phyloP scores from a whole-genome alignment of 2,113 vertebrate genomes.

The Festucalex cinctus region DNA sequence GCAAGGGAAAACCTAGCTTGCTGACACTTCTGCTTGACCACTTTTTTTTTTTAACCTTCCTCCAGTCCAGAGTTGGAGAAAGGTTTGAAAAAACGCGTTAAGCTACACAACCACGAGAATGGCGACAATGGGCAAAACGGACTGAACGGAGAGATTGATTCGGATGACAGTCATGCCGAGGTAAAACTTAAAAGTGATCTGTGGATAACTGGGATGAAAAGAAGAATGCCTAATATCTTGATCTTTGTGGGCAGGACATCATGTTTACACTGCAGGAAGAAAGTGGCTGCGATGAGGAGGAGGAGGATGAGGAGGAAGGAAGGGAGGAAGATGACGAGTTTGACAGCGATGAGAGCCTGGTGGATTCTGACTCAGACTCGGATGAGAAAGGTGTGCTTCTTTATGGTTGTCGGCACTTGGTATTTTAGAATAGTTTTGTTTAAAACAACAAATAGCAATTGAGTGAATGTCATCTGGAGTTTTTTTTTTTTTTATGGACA shows the following conservation, averaged over 20 bases:
- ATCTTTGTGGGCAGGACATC: slow-evolving; percentile 55
- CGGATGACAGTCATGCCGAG: slow-evolving; percentile 81
- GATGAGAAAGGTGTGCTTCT: slow-evolving; percentile 85
- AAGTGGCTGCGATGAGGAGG: slow-evolving; percentile 88
- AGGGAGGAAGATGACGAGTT: slow-evolving; percentile 79
- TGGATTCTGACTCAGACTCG: slow-evolving; percentile 89
- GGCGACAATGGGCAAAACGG: slow-evolving; percentile 77
- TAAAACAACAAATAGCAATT: not conserved
- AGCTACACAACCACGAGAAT: slow-evolving; percentile 80
- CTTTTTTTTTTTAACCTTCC: not conserved
- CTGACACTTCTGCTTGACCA: too few species aligned
- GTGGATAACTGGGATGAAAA: not conserved
- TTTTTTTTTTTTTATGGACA: too few species aligned
- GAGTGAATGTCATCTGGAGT: too few species aligned
- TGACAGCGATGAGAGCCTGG: slow-evolving; percentile 91
- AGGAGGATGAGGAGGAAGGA: slow-evolving; percentile 80
- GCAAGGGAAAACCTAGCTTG: too few species aligned
- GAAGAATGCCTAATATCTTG: slow-evolving; percentile 7
- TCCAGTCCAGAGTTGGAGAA: slow-evolving; percentile 86
- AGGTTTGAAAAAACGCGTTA: slow-evolving; percentile 84
- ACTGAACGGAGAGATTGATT: slow-evolving; percentile 78
- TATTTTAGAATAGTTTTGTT: not conserved
- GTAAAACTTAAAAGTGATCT: slow-evolving; percentile 31
- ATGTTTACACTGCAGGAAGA: slow-evolving; percentile 83
- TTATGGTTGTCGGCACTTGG: not conserved